Evolutionary conservation across 2,797 vertebrate species (phyloP).

Genomic region (Iguana delicatissima): DNA sequence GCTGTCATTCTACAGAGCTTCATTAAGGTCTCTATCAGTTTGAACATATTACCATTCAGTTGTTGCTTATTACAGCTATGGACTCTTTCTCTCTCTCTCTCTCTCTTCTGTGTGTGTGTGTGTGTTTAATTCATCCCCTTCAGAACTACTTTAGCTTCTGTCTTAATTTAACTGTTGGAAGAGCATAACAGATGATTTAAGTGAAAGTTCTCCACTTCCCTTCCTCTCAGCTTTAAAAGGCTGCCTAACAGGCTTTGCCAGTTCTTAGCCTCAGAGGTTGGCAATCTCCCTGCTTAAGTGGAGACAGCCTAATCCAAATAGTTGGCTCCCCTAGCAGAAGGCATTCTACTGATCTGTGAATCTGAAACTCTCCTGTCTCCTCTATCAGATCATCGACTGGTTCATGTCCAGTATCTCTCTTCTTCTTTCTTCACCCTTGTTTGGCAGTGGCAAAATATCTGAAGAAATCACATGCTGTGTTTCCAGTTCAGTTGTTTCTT

Average conservation of each 20-base stretch:
- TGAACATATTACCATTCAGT: constrained; percentile 57
- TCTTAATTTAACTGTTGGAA: constrained; percentile 75
- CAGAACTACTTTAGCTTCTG: constrained; percentile 72
- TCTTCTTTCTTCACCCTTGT: constrained; percentile 57
- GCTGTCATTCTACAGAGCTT: constrained; percentile 64
- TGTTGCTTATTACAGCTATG: constrained; percentile 68
- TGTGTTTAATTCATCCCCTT: constrained; percentile 62
- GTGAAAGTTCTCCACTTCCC: constrained; percentile 69
- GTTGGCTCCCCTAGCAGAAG: constrained; percentile 48
- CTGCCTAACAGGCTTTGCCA: constrained; percentile 66
- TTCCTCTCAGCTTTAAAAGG: constrained; percentile 62
- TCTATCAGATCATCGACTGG: constrained; percentile 39
- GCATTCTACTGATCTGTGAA: constrained; percentile 60
- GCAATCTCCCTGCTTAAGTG: constrained; percentile 64
- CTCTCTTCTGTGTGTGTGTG: constrained; percentile 40
- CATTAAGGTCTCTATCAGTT: constrained; percentile 59
- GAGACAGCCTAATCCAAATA: constrained; percentile 64
- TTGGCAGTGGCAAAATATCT: constrained; percentile 40
- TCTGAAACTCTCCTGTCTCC: constrained; percentile 40
- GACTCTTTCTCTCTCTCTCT: too few species aligned
- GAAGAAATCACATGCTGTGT: constrained; percentile 37
- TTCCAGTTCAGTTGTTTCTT: constrained; percentile 31
- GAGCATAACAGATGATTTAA: constrained; percentile 68
- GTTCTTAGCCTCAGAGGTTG: constrained; percentile 68
- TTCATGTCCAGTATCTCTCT: constrained; percentile 54